phyloP scores from a whole-genome alignment of 2,113 vertebrate genomes.

The Chlamydotis undulata region DNA sequence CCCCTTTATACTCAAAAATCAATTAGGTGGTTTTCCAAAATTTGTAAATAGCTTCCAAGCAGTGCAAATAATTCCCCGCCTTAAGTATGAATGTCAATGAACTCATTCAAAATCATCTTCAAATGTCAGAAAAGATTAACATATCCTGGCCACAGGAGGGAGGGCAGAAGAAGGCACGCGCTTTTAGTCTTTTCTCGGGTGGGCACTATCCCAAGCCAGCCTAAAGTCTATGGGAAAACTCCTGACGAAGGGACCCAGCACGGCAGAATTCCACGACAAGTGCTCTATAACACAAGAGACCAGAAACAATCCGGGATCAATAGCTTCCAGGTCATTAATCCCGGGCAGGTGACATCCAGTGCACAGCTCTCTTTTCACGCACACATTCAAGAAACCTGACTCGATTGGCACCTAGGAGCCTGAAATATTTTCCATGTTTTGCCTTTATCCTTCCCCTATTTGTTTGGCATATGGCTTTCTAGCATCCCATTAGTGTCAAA shows the following conservation, averaged over 20 bases:
- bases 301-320: constrained; percentile 58
- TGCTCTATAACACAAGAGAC: constrained; percentile 32
- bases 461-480: constrained; percentile 41
- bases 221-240: not conserved
- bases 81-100: constrained; percentile 45
- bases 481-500: constrained; percentile 52
- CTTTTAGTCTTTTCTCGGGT: not conserved
- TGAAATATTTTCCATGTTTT: constrained; percentile 59
- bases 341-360: constrained; percentile 41
- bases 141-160: constrained; percentile 26
- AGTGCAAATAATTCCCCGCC: constrained; percentile 1
- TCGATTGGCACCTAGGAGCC: constrained; percentile 46
- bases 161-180: not conserved
- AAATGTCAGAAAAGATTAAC: constrained; percentile 60
- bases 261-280: constrained; percentile 40
- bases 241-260: not conserved
- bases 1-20: constrained; percentile 18
- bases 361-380: constrained; percentile 57
- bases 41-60: constrained; percentile 12
- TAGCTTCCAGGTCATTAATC: constrained; percentile 66
- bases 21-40: constrained; percentile 3
- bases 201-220: not conserved
- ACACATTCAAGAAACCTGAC: constrained; percentile 65
- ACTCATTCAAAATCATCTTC: constrained; percentile 56
- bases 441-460: constrained; percentile 17